A percentile compares a stretch with the other conserved stretches of the same genome.
Conservation (phyloP, 2,888 invertebrate genomes). For the Leptinotarsa peninsularis region DNA sequence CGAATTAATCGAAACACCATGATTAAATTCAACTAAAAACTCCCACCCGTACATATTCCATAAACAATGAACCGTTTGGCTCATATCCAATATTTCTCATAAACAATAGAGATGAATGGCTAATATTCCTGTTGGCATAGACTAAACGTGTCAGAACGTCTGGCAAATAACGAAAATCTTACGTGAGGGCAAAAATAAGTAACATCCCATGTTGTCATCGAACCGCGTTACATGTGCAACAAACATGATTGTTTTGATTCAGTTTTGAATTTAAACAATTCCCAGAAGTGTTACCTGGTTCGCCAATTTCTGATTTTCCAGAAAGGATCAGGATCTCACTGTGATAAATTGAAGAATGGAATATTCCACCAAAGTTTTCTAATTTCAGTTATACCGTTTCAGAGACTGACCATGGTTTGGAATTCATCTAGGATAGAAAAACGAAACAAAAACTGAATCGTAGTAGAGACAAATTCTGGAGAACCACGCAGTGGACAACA, state of each 20-base stretch:
- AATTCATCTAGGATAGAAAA: too few relatives aligned
- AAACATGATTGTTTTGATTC: constrained; percentile 1
- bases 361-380: too few relatives aligned
- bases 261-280: neutral
- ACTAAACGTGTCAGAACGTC: constrained; percentile 1
- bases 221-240: constrained; percentile 3
- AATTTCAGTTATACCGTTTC: too few relatives aligned
- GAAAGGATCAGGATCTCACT: neutral
- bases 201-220: neutral
- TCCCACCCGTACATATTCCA: neutral
- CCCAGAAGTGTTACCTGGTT: neutral
- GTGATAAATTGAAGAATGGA: neutral
- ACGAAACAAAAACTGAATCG: too few relatives aligned
- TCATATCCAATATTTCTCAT: constrained; percentile 42
- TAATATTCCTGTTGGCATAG: constrained; percentile 34
- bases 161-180: constrained; percentile 3
- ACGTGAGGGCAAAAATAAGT: neutral
- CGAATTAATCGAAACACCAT: too few relatives aligned
- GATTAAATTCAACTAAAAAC: too few relatives aligned
- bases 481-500: too few relatives aligned
- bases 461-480: too few relatives aligned
- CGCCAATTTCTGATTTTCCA: neutral
- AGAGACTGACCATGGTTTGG: too few relatives aligned
- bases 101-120: constrained; percentile 49
- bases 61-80: constrained; percentile 36